Evolutionary conservation across 2,113 vertebrate species (phyloP), one percentile per base, ranked within the genome.

Genomic region (Megaceryle torquata): DNA sequence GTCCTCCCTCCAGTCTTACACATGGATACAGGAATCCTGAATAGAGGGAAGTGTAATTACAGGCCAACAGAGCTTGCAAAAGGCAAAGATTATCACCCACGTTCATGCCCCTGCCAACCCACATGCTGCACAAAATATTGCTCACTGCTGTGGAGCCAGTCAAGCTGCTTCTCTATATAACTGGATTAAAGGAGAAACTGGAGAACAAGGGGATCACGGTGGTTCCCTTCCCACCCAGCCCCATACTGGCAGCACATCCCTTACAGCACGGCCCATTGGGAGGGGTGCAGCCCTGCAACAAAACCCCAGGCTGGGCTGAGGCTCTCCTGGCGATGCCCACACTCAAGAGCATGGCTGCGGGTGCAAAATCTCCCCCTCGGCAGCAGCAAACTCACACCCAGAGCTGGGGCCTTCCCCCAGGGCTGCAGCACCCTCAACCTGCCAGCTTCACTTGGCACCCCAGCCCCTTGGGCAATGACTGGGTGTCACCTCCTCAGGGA

Each of bases 341-440:
- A 4, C 19, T 51, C 18, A 2, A 37, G 50, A 41, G 37, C 18
- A 29, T 0, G 2, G 24, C 43, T 39, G 14, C 0, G 4, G 43
- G 9, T 54, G 35, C 24, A 39, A 48, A 81, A 79, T 46, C 9
- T 25, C 3, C 31, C 41, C 12, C 10, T 22, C 19, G 13, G 37
- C 1, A 0, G 20, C 69, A 48, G 54, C 5, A 4, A 31, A 60
- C 3, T 0, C n/a, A 20, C 4, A 2, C 10, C n/a, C 31, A 57
- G 80, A 22, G 33, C 75, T 29, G 29, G 16, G 3, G 46, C 37
- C 37, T 44, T 71, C 12, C 31, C 11, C 18, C 53, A 76, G 63
- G 26, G 31, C 44, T 48, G 68, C 65, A 29, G 63, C 35, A 75
- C 16, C 33, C 46, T 56, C 54, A 24, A 31, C 37, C 74, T 18